phyloP scores from a whole-genome alignment of 2,113 vertebrate species.

The Vulpes ferrilata region DNA sequence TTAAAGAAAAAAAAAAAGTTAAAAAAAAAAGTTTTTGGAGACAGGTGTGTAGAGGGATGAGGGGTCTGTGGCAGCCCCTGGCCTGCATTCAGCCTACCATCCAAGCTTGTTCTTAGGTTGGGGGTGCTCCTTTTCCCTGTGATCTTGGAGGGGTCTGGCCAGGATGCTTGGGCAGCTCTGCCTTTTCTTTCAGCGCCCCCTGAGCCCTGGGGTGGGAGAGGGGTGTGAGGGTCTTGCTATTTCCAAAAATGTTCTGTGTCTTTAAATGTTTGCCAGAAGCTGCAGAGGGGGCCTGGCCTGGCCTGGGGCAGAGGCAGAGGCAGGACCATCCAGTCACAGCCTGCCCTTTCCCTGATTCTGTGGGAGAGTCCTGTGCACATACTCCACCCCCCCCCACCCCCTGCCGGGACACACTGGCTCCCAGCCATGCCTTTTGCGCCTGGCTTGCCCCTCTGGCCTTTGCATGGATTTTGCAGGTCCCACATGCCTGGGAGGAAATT shows the following conservation, averaged over 20 bases:
- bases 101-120: neutral
- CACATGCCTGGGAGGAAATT: constrained; percentile 72
- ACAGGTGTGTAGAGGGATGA: neutral
- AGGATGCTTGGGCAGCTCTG: neutral
- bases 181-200: neutral
- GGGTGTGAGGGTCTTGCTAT: neutral
- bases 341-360: neutral
- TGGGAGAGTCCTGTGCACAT: constrained; percentile 87
- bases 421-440: constrained; percentile 89
- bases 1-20: too few relatives aligned
- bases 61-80: accelerated
- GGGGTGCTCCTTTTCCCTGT: neutral
- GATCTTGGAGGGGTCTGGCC: neutral
- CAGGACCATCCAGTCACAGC: neutral
- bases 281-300: neutral
- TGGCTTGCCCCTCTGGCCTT: constrained; percentile 93
- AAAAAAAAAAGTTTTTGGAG: neutral
- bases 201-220: neutral
- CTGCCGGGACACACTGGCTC: constrained; percentile 88
- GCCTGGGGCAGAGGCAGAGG: neutral
- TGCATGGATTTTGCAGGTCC: constrained; percentile 84
- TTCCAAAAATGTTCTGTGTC: neutral
- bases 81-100: neutral
- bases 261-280: neutral
- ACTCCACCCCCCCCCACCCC: constrained; percentile 85